Conservation (phyloP, 2,888 invertebrate genomes). For the Rhagonycha lutea region DNA sequence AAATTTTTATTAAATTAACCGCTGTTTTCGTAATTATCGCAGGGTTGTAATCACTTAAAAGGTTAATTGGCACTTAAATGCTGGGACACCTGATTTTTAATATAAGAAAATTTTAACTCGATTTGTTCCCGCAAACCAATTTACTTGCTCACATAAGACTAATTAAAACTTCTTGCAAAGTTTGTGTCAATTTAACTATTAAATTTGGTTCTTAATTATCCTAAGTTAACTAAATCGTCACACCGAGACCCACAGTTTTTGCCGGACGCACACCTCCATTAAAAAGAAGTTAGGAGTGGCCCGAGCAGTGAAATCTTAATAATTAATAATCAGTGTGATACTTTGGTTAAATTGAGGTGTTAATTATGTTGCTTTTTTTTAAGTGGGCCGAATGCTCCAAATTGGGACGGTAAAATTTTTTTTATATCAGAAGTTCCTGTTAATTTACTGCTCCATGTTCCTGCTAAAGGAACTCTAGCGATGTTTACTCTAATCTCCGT, state of each 20-base stretch:
- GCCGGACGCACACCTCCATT: background rate
- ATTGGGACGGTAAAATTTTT: background rate
- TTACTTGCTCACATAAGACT: background rate
- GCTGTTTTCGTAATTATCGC: background rate
- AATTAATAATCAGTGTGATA: background rate
- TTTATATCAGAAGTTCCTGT: background rate
- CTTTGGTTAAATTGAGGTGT: background rate
- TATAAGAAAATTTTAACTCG: background rate
- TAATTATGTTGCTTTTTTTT: background rate
- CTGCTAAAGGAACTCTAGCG: background rate
- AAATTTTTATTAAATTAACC: background rate
- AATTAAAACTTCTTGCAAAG: background rate
- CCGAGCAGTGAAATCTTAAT: background rate
- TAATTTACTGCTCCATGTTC: background rate
- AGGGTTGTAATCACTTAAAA: background rate
- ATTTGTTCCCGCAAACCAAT: background rate
- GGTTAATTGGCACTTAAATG: background rate
- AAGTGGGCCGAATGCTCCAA: background rate
- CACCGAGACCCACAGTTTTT: background rate
- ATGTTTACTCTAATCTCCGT: background rate
- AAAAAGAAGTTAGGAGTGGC: conserved; percentile 1
- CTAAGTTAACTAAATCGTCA: background rate
- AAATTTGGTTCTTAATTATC: background rate
- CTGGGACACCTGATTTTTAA: background rate
- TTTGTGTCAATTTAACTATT: conserved; percentile 1